These are phyloP conservation scores for Furcifer pardalis DNA, from an alignment of 2,797 vertebrate species.

Conservation along the genomic window DNA sequence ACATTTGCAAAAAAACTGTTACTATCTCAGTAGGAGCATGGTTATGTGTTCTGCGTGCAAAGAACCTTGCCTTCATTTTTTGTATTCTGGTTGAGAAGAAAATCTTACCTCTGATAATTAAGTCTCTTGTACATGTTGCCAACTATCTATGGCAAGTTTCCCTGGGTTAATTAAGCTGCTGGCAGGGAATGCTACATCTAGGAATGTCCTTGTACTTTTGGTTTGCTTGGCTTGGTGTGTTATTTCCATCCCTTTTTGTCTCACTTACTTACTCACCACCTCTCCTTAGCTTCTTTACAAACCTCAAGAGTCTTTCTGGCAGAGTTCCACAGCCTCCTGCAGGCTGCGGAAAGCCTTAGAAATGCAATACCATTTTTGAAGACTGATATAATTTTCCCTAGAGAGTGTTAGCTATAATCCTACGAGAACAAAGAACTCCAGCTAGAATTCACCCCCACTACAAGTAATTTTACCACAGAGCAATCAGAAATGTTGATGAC, in stretches of 20 bases:
- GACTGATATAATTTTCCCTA: background rate
- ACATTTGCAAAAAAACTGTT: background rate
- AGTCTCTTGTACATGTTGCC: background rate
- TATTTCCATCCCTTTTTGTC: background rate
- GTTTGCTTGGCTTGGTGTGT: slow-evolving; percentile 6
- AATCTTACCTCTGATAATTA: background rate
- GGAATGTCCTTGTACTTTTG: background rate
- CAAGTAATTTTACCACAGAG: slow-evolving; percentile 30
- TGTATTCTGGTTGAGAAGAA: background rate
- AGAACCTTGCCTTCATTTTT: background rate
- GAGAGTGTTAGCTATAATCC: background rate
- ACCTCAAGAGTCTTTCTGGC: slow-evolving; percentile 9
- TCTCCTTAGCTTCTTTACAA: background rate
- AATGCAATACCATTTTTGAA: slow-evolving; percentile 14
- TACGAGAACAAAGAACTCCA: background rate
- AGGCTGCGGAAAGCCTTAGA: background rate
- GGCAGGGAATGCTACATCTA: background rate
- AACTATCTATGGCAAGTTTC: slow-evolving; percentile 9
- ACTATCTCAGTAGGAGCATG: background rate
- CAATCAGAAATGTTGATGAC: slow-evolving; percentile 3
- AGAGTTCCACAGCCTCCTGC: rapidly evolving
- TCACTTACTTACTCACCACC: background rate
- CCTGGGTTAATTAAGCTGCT: slow-evolving; percentile 11
- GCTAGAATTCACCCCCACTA: background rate
- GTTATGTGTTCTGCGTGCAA: rapidly evolving